phyloP scores from a whole-genome alignment of 1,140 invertebrate genomes.

The Lerema accius region DNA sequence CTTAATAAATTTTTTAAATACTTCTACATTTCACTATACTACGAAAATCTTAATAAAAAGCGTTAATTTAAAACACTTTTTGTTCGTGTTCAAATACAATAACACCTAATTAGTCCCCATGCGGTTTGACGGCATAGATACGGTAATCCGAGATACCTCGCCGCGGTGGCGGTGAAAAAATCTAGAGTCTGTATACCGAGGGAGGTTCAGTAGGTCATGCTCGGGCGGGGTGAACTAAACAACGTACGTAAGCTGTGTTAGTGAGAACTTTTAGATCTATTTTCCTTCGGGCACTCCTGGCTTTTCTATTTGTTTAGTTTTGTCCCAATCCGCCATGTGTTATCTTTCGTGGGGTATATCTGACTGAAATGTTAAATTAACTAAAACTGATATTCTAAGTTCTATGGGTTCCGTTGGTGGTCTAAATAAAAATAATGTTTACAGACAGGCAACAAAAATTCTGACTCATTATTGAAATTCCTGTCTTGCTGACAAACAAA shows the following conservation, averaged over 20 bases:
- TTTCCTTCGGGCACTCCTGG: neutral
- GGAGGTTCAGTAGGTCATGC: neutral
- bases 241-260: neutral
- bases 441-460: no score
- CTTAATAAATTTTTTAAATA: no score
- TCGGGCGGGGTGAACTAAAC: neutral
- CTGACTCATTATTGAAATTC: no score
- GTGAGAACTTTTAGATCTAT: neutral
- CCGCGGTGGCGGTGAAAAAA: neutral
- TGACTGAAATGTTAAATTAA: no score
- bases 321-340: neutral
- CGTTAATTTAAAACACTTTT: neutral
- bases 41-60: neutral
- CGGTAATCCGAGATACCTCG: neutral
- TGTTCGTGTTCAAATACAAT: conserved; percentile 3
- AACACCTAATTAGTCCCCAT: neutral
- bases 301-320: neutral
- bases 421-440: no score
- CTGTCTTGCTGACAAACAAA: no score
- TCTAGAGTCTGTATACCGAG: neutral
- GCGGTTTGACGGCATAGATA: conserved; percentile 1
- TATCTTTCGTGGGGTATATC: no score
- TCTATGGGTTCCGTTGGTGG: no score
- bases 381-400: no score
- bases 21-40: no score